These are phyloP conservation scores for Drosophila quadrilineata DNA, from an alignment of 1,140 invertebrate species.

Conservation along the genomic window DNA sequence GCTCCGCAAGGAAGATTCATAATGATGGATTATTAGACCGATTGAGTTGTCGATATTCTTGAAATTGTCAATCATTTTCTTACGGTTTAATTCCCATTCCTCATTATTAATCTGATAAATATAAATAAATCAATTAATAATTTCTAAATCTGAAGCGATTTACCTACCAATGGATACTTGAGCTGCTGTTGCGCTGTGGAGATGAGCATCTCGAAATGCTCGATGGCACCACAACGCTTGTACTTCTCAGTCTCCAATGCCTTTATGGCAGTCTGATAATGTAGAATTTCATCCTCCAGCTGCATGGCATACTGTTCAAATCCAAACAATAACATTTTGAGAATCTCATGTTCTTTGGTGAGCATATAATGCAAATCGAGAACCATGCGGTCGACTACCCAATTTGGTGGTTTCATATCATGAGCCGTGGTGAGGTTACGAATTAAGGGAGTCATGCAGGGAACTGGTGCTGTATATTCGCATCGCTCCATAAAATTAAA, in stretches of 20 bases:
- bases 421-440: background rate
- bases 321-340: slow-evolving; percentile 38
- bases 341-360: slow-evolving; percentile 30
- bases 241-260: slow-evolving; percentile 12
- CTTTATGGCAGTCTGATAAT: background rate
- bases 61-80: background rate
- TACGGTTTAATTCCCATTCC: slow-evolving; percentile 24
- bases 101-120: slow-evolving; percentile 9
- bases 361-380: slow-evolving; percentile 48
- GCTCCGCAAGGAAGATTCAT: slow-evolving; percentile 12
- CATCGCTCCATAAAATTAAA: slow-evolving; percentile 11
- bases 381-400: slow-evolving; percentile 30
- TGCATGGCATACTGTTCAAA: slow-evolving; percentile 44
- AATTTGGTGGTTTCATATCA: background rate
- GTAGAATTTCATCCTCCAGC: slow-evolving; percentile 47
- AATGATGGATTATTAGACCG: slow-evolving; percentile 2
- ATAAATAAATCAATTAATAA: too few species aligned
- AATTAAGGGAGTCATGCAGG: slow-evolving; percentile 18
- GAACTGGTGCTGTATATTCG: background rate
- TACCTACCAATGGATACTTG: slow-evolving; percentile 25
- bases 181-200: slow-evolving; percentile 1
- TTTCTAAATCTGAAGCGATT: background rate
- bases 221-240: slow-evolving; percentile 10
- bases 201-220: slow-evolving; percentile 26
- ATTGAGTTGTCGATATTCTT: background rate